These are phyloP conservation scores for Poeciliopsis turrubarensis DNA, from an alignment of 2,113 vertebrate genomes.

Conservation along the genomic window DNA sequence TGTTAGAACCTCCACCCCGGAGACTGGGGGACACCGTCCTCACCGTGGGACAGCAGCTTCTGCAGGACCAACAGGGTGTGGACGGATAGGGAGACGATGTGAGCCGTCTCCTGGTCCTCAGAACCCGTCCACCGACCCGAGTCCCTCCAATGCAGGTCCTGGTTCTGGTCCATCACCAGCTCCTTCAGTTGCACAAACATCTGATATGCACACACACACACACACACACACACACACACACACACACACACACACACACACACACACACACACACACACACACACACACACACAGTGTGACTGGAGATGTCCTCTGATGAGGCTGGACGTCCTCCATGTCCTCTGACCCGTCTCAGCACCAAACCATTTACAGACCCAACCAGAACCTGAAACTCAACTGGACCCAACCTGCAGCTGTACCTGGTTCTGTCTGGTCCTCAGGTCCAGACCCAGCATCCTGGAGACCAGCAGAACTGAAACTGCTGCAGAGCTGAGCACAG, in stretches of 20 bases:
- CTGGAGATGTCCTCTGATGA: too few relatives aligned
- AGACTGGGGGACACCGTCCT: slow-evolving; percentile 3
- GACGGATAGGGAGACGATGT: slow-evolving; percentile 89
- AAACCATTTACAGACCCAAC: neutral
- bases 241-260: too few relatives aligned
- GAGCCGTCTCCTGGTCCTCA: slow-evolving; percentile 91
- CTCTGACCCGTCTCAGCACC: too few relatives aligned
- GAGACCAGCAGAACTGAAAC: slow-evolving; percentile 14
- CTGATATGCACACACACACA: slow-evolving; percentile 74
- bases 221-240: neutral
- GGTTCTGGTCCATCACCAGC: slow-evolving; percentile 89
- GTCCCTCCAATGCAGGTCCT: slow-evolving; percentile 94
- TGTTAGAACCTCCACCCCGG: too few relatives aligned
- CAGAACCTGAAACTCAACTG: neutral
- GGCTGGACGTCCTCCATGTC: too few relatives aligned
- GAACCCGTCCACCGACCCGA: slow-evolving; percentile 94
- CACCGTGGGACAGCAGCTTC: slow-evolving; percentile 88
- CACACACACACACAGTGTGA: neutral
- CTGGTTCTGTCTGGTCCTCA: slow-evolving; percentile 23
- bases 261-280: neutral
- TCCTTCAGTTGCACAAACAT: slow-evolving; percentile 95
- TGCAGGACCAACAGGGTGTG: slow-evolving; percentile 90
- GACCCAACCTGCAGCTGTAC: slow-evolving; percentile 15
- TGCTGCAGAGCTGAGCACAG: neutral
- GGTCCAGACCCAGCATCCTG: slow-evolving; percentile 57